Conservation (phyloP, 2,113 vertebrate genomes). For the Oriolus oriolus region DNA sequence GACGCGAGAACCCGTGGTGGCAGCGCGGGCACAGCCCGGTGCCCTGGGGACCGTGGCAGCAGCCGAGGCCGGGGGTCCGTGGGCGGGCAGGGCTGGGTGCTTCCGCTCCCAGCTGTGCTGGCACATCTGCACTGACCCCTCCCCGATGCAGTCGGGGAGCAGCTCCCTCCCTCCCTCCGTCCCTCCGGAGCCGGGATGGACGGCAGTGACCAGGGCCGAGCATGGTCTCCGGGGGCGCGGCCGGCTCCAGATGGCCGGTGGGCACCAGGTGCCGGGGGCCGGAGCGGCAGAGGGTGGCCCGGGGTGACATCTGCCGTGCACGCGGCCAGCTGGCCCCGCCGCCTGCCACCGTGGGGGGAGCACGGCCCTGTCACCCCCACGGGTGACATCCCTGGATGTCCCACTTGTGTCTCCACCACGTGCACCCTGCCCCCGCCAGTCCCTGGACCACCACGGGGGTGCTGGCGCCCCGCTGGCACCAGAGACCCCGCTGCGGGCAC, state of each 20-base stretch:
- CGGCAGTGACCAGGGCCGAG: background rate
- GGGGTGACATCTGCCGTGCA: background rate
- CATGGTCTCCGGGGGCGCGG: background rate
- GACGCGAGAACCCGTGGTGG: fast-evolving
- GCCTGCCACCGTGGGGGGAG: background rate
- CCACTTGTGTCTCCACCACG: background rate
- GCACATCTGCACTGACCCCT: background rate
- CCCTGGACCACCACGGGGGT: fast-evolving
- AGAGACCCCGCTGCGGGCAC: background rate
- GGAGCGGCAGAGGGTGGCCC: background rate
- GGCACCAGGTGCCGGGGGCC: slow-evolving; percentile 72
- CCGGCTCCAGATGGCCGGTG: slow-evolving; percentile 68
- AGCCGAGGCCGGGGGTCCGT: fast-evolving
- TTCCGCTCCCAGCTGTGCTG: background rate
- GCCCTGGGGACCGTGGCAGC: background rate
- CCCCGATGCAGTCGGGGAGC: fast-evolving
- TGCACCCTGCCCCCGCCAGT: fast-evolving
- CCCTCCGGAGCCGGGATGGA: fast-evolving
- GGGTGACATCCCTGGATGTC: fast-evolving
- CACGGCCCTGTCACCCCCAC: background rate
- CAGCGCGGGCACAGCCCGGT: background rate
- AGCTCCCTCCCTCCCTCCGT: too few species aligned
- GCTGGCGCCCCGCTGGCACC: background rate
- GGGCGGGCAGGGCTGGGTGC: fast-evolving
- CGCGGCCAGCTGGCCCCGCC: background rate